Percentiles rank a stretch among this genome's conserved stretches.
Evolutionary conservation across 2,888 invertebrate species (phyloP).

Genomic region (Euplexia lucipara): DNA sequence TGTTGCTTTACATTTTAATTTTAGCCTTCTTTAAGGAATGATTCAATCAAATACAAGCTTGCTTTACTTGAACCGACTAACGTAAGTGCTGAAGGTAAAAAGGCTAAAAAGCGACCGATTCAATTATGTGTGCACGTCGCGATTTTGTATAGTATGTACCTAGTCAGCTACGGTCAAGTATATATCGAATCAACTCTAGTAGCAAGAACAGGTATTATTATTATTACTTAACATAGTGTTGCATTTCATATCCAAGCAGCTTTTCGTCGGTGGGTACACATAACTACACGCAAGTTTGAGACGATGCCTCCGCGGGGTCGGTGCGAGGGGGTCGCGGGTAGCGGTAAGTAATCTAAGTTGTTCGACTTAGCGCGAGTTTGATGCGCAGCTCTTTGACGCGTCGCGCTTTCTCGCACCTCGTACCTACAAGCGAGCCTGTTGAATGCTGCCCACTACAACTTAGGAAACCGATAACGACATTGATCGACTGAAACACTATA

Average conservation of each 20-base stretch:
- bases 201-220: too few relatives aligned
- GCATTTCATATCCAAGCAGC: constrained; percentile 5
- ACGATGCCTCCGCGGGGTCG: not conserved
- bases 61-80: too few relatives aligned
- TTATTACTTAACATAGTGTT: not conserved
- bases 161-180: too few relatives aligned
- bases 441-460: constrained; percentile 1
- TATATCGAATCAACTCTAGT: too few relatives aligned
- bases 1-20: too few relatives aligned
- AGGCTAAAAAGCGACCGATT: too few relatives aligned
- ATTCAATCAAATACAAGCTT: too few relatives aligned
- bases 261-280: constrained; percentile 9
- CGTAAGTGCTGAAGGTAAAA: too few relatives aligned
- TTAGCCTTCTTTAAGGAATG: too few relatives aligned
- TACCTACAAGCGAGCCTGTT: constrained; percentile 13
- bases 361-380: constrained; percentile 46
- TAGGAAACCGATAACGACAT: not conserved
- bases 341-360: constrained; percentile 46
- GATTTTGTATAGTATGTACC: too few relatives aligned
- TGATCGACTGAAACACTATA: not conserved
- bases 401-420: constrained; percentile 8
- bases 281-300: constrained; percentile 11
- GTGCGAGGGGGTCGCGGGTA: not conserved
- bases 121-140: too few relatives aligned
- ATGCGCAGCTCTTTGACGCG: constrained; percentile 18